Conservation (phyloP, 2,888 invertebrate genomes). For the Palloptera scutellata region DNA sequence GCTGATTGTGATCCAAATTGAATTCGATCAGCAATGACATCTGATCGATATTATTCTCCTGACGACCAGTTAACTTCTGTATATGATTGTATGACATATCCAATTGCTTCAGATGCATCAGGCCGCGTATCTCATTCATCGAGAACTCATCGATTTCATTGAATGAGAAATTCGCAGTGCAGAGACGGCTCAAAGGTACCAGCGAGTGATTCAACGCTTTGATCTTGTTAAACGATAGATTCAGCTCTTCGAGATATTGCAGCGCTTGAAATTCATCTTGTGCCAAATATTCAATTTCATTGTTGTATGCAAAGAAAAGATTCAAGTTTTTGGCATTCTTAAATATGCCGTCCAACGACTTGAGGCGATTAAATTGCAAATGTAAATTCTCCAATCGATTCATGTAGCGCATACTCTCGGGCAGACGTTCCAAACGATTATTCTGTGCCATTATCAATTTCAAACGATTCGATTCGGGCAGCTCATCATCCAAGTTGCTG, state of each 20-base stretch:
- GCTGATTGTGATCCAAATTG: slow-evolving; percentile 76
- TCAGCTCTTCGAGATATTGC: slow-evolving; percentile 73
- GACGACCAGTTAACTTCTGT: slow-evolving; percentile 71
- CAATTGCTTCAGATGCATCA: slow-evolving; percentile 74
- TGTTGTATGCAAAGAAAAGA: slow-evolving; percentile 75
- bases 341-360: slow-evolving; percentile 75
- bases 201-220: slow-evolving; percentile 77
- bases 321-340: slow-evolving; percentile 74
- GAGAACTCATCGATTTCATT: slow-evolving; percentile 81
- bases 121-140: slow-evolving; percentile 78
- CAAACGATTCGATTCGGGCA: slow-evolving; percentile 73
- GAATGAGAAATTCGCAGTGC: slow-evolving; percentile 77
- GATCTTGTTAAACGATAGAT: slow-evolving; percentile 77
- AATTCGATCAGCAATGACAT: slow-evolving; percentile 78
- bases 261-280: slow-evolving; percentile 80
- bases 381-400: slow-evolving; percentile 75
- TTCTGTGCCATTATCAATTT: slow-evolving; percentile 77
- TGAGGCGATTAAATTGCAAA: slow-evolving; percentile 76
- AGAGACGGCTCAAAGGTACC: slow-evolving; percentile 72
- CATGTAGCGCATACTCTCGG: slow-evolving; percentile 75
- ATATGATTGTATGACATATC: slow-evolving; percentile 83
- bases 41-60: slow-evolving; percentile 80
- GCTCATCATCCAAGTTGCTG: slow-evolving; percentile 76
- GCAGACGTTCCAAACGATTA: slow-evolving; percentile 76
- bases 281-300: slow-evolving; percentile 77